Percentiles rank a stretch among this genome's conserved stretches.
These are phyloP conservation scores for Phasianus colchicus DNA, from an alignment of 2,113 vertebrate species.

Conservation along the genomic window DNA sequence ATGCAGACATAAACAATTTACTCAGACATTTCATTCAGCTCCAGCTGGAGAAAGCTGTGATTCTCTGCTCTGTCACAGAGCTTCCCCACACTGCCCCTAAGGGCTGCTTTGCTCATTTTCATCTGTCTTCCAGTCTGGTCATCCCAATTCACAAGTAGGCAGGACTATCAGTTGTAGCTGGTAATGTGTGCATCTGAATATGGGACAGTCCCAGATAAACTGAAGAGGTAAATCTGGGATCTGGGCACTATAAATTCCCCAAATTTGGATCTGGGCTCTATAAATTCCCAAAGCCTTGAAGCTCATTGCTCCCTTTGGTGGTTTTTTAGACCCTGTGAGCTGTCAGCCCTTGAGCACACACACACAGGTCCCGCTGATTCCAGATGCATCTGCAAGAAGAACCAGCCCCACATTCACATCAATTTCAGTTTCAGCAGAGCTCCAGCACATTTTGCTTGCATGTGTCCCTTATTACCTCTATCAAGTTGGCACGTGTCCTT, in stretches of 20 bases:
- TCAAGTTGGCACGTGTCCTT: not conserved
- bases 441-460: not conserved
- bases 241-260: not conserved
- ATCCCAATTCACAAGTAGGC: not conserved
- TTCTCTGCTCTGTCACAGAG: not conserved
- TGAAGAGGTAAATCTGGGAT: not conserved
- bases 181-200: not conserved
- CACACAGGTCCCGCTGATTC: not conserved
- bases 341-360: not conserved
- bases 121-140: not conserved
- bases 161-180: not conserved
- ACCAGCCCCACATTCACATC: not conserved
- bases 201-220: not conserved
- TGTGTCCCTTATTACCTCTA: slow-evolving; percentile 1
- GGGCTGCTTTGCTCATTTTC: not conserved
- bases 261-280: not conserved
- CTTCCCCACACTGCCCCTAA: not conserved
- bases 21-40: not conserved
- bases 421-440: not conserved
- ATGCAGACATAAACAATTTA: not conserved
- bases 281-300: not conserved
- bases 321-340: not conserved
- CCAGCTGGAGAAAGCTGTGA: not conserved
- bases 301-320: not conserved
- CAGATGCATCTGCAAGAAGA: not conserved